Evolutionary conservation across 92 coral and sea anemone genomes (phyloP).

Genomic region (Blastomussa wellsi): DNA sequence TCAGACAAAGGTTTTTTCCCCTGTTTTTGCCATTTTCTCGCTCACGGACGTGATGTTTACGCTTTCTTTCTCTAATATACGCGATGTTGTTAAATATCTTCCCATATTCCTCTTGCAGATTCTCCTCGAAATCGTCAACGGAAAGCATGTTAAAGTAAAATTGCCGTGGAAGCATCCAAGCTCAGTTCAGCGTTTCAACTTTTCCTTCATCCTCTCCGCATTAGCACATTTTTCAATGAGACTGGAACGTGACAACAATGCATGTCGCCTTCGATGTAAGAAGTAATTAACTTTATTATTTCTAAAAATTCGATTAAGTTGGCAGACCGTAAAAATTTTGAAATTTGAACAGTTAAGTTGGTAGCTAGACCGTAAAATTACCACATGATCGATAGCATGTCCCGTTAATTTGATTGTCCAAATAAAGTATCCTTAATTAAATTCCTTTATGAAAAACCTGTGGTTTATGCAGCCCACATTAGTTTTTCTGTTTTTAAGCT

Average conservation of each 20-base stretch:
- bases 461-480: no score
- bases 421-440: no score
- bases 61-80: slow-evolving; percentile 29
- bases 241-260: background rate
- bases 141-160: slow-evolving; percentile 66
- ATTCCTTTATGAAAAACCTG: no score
- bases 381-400: background rate
- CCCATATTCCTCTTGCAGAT: slow-evolving; percentile 54
- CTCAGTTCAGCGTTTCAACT: no score
- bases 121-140: slow-evolving; percentile 37
- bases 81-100: slow-evolving; percentile 52
- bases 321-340: background rate
- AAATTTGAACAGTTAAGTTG: no score
- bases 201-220: background rate
- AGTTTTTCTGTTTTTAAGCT: no score
- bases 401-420: background rate
- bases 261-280: background rate
- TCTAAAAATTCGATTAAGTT: background rate
- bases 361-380: background rate
- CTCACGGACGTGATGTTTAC: background rate
- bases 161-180: background rate
- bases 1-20: background rate
- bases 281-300: no score
- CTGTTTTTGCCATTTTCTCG: background rate
- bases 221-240: background rate